Evolutionary conservation across 1,140 invertebrate genomes (phyloP).

Genomic region (Battus philenor): DNA sequence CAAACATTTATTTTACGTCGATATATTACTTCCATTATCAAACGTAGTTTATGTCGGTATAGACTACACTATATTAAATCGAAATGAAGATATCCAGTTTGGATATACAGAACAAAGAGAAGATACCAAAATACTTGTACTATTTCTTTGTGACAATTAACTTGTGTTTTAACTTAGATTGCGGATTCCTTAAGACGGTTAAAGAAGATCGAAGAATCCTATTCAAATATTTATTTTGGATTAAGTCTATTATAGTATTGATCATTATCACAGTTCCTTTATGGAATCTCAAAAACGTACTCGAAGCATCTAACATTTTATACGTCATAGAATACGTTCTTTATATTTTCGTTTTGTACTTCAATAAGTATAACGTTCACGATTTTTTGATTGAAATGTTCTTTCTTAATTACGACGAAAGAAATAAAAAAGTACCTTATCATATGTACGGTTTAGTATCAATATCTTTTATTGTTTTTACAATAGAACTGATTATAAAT

Average conservation of each 20-base stretch:
- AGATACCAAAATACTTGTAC: background rate
- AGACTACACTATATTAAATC: too few species aligned
- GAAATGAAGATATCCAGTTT: conserved; percentile 3
- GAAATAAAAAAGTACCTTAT: background rate
- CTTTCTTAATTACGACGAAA: background rate
- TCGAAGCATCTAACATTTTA: background rate
- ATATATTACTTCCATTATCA: too few species aligned
- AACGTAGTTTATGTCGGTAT: too few species aligned
- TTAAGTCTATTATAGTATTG: conserved; percentile 1
- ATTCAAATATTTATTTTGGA: background rate
- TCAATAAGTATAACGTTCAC: background rate
- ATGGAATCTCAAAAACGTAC: background rate
- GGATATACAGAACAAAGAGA: background rate
- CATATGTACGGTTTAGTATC: background rate
- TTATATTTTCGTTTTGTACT: background rate
- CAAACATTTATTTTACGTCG: too few species aligned
- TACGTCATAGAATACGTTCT: too few species aligned
- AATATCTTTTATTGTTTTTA: background rate
- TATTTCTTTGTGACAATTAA: conserved; percentile 3
- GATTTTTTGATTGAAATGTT: conserved; percentile 7
- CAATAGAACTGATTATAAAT: background rate
- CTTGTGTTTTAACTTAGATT: conserved; percentile 2
- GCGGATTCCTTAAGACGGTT: conserved; percentile 2
- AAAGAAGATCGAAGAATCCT: background rate
- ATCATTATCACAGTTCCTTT: background rate